Evolutionary conservation across 2,113 vertebrate species (phyloP).

Genomic region (Bubo scandiacus): DNA sequence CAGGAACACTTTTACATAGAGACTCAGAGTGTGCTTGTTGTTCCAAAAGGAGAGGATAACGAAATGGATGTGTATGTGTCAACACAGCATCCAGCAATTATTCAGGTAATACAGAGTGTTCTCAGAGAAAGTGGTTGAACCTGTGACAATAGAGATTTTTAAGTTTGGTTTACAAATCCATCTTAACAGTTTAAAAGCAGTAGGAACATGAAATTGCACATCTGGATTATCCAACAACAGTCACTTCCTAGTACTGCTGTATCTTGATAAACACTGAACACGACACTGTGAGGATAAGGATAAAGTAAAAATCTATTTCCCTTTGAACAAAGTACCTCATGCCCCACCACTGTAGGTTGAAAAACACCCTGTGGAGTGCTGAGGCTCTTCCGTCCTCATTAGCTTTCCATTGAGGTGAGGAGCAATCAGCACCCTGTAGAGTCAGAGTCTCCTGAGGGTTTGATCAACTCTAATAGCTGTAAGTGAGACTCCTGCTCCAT

Average conservation of each 20-base stretch:
- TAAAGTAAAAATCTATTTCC: neutral
- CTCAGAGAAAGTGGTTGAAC: neutral
- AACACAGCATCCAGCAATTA: constrained; percentile 64
- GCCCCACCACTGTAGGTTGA: neutral
- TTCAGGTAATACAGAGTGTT: constrained; percentile 64
- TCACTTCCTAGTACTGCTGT: neutral
- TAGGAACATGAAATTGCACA: neutral
- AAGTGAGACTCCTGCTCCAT: neutral
- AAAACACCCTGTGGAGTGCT: neutral
- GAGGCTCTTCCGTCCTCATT: neutral
- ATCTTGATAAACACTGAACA: neutral
- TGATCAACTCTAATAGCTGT: neutral
- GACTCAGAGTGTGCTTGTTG: constrained; percentile 74
- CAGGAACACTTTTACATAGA: constrained; percentile 83
- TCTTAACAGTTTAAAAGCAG: neutral
- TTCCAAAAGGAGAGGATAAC: constrained; percentile 76
- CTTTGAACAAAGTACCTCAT: neutral
- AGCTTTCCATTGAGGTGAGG: neutral
- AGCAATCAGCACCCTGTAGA: neutral
- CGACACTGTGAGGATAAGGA: neutral
- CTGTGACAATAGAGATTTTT: neutral
- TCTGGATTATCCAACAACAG: neutral
- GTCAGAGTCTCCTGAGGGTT: neutral
- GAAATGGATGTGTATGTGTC: constrained; percentile 78
- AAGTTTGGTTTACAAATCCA: neutral